Evolutionary conservation across 37 sponge, comb jelly and placozoan genomes (phyloP).

Genomic region (Mnemiopsis leidyi): DNA sequence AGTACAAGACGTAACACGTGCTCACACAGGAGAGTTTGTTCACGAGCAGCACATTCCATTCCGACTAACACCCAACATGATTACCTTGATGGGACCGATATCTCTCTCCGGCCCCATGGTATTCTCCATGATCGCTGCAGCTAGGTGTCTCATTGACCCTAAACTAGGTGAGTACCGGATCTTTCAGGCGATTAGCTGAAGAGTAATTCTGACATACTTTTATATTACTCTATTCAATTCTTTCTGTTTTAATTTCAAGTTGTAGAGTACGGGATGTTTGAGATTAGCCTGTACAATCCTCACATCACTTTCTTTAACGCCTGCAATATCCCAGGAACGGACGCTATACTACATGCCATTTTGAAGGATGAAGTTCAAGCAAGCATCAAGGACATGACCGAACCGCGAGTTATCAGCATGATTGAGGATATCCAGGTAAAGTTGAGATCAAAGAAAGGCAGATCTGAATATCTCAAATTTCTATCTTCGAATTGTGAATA

Average conservation of each 20-base stretch:
- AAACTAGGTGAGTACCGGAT: slow-evolving; percentile 47
- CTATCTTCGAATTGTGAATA: no score
- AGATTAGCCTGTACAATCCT: no score
- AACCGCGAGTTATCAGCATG: slow-evolving; percentile 13
- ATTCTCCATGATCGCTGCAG: slow-evolving; percentile 37
- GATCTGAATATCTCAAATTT: no score
- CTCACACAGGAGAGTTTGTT: slow-evolving; percentile 50
- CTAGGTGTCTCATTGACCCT: slow-evolving; percentile 21
- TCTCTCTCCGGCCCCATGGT: slow-evolving; percentile 22
- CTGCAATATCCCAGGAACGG: slow-evolving; percentile 48
- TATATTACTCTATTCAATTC: no score
- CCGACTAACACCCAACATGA: slow-evolving; percentile 33
- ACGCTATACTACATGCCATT: slow-evolving; percentile 40
- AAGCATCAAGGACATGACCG: slow-evolving; percentile 21
- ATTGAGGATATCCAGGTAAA: slow-evolving; percentile 56
- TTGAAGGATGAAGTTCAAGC: slow-evolving; percentile 54
- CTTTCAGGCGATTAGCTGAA: no score
- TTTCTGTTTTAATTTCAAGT: no score
- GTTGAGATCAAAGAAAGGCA: no score
- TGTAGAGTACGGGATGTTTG: no score
- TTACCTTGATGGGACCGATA: slow-evolving; percentile 23
- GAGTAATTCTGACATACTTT: no score
- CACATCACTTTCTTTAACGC: no score
- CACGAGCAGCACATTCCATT: slow-evolving; percentile 53
- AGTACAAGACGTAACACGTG: no score